Conservation (phyloP, 2,113 vertebrate species). For the Potamarius usumacintae region DNA sequence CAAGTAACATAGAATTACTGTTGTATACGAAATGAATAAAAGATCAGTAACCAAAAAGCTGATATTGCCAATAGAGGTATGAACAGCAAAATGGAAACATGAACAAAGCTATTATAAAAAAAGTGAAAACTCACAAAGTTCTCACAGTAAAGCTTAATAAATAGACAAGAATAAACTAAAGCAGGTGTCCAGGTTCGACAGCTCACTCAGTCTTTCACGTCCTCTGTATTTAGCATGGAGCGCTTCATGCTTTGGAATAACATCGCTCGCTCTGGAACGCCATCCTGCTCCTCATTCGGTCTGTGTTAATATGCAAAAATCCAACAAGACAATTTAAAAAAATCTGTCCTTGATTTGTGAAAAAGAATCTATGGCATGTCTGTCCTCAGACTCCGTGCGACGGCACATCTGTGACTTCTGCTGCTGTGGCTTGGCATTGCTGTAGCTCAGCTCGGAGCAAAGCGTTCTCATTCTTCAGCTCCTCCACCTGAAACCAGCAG, state of each 20-base stretch:
- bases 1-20: background rate
- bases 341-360: background rate
- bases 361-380: background rate
- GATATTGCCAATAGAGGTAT: background rate
- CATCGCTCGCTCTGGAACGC: background rate
- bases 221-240: background rate
- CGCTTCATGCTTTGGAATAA: background rate
- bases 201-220: background rate
- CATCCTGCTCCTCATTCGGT: background rate
- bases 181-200: background rate
- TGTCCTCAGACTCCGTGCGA: slow-evolving; percentile 69
- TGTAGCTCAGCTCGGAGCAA: slow-evolving; percentile 83
- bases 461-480: slow-evolving; percentile 86
- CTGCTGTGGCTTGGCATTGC: slow-evolving; percentile 78
- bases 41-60: background rate
- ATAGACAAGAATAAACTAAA: slow-evolving; percentile 41
- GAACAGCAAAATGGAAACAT: background rate
- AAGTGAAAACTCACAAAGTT: background rate
- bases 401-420: slow-evolving; percentile 71
- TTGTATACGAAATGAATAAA: background rate
- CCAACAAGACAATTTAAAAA: background rate
- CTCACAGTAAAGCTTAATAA: slow-evolving; percentile 61
- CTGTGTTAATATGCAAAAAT: background rate
- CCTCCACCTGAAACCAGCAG: slow-evolving; percentile 76
- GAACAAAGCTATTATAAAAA: slow-evolving; percentile 2